Base-by-base conservation (phyloP, 2,888 invertebrate species). In the Athripsodes cinereus region DNA sequence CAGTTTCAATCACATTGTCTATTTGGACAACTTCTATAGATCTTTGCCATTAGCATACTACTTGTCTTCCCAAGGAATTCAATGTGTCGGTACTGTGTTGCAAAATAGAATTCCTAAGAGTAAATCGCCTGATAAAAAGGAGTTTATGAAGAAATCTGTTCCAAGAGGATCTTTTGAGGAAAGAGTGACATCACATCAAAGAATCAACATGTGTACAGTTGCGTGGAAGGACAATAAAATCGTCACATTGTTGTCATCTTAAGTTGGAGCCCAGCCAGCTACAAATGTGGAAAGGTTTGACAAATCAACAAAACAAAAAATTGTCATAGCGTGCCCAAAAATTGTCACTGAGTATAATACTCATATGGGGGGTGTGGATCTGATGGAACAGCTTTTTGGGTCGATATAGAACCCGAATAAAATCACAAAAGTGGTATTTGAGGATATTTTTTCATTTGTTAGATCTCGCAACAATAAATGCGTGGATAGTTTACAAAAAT, bases 151-250 rank as follows among this genome's bases (percentile, higher is more conserved):
- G 60, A 68, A 66, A 66, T 66, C 67, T 49, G 66, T 69, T 62
- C 67, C 68, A 58, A 67, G 68, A 66, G 67, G 68, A 65, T 67
- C 66, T 66, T 68, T 57, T 68, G 67, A 69, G 55, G 68, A 69
- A 63, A 67, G 66, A 66, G 66, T 69, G 22, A 66, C 69, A 66
- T 51, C 65, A 63, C 65, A 58, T 65, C 68, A 64, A 65, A 64
- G 18, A 68, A 62, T 67, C 61, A 68, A 68, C 18, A 21, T 49
- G 19, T 49, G 49, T 8, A 21, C 49, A 20, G 48, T 48, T 48
- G 21, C 21, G 6, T 48, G 48, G 48, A 48, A 48, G 21, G 48
- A 48, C 21, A 48, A 48, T n/a, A 48, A 48, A 48, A 48, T 21
- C 16, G 48, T 48, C 20, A 48, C 21, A 21, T 20, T 20, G n/a